These are phyloP conservation scores for Eutolmus rufibarbis DNA, from an alignment of 2,888 invertebrate species.

Conservation along the genomic window DNA sequence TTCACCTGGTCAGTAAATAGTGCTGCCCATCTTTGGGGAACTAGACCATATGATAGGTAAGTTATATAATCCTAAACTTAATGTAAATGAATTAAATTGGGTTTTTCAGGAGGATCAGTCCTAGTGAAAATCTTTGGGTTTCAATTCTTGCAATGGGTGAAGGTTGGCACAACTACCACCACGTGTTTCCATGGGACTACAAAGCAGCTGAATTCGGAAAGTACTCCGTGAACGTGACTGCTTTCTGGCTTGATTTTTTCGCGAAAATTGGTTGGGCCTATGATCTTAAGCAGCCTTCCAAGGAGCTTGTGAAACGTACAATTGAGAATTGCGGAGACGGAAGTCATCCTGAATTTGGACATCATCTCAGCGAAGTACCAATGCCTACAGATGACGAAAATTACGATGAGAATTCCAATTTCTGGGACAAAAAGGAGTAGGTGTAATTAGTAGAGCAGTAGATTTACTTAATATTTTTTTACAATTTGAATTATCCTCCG, in stretches of 20 bases:
- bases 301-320: constrained; percentile 66
- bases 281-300: constrained; percentile 73
- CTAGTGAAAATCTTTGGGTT: constrained; percentile 78
- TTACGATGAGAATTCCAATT: constrained; percentile 33
- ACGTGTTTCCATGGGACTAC: constrained; percentile 93
- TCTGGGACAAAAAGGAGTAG: constrained; percentile 1
- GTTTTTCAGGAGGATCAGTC: constrained; percentile 72
- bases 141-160: constrained; percentile 79
- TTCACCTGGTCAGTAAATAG: constrained; percentile 92
- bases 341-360: constrained; percentile 53
- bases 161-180: constrained; percentile 96
- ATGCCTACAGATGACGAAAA: constrained; percentile 42
- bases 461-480: background rate
- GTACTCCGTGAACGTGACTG: constrained; percentile 73
- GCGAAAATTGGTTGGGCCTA: constrained; percentile 78
- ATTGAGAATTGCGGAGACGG: constrained; percentile 66
- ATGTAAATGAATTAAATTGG: background rate
- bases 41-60: constrained; percentile 77
- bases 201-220: constrained; percentile 85
- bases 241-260: constrained; percentile 73
- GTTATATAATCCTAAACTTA: background rate
- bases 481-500: background rate
- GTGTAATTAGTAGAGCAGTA: background rate
- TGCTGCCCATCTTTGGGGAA: constrained; percentile 82
- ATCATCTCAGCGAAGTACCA: constrained; percentile 47